phyloP scores from a whole-genome alignment of 2,113 vertebrate genomes.

The Psittacara wagleri region DNA sequence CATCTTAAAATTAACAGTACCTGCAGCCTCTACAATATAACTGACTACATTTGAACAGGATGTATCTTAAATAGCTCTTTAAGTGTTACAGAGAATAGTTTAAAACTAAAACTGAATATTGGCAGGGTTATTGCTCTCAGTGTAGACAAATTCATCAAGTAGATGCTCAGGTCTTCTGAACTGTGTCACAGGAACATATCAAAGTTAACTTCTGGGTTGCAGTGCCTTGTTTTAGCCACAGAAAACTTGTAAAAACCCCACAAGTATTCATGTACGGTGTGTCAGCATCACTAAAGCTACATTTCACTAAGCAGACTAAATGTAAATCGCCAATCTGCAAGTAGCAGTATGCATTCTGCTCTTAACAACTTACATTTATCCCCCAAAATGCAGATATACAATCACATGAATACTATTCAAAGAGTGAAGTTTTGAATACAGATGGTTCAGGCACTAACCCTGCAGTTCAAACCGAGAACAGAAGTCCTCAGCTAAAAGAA shows the following conservation, averaged over 20 bases:
- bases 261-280: background rate
- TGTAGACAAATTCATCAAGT: background rate
- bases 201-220: background rate
- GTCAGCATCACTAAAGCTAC: background rate
- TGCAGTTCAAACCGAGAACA: background rate
- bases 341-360: background rate
- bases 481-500: background rate
- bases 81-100: background rate
- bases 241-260: background rate
- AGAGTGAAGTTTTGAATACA: background rate
- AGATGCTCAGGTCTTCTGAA: background rate
- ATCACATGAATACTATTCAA: background rate
- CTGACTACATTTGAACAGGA: background rate
- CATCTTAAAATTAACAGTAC: background rate
- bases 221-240: background rate
- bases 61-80: background rate
- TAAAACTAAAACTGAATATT: background rate
- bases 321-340: background rate
- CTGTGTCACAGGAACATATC: background rate
- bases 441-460: background rate
- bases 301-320: background rate
- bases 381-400: background rate
- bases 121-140: no score
- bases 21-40: background rate
- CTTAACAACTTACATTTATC: background rate